Evolutionary conservation across 2,888 invertebrate genomes (phyloP).

Genomic region (Nasonovia ribisnigri): DNA sequence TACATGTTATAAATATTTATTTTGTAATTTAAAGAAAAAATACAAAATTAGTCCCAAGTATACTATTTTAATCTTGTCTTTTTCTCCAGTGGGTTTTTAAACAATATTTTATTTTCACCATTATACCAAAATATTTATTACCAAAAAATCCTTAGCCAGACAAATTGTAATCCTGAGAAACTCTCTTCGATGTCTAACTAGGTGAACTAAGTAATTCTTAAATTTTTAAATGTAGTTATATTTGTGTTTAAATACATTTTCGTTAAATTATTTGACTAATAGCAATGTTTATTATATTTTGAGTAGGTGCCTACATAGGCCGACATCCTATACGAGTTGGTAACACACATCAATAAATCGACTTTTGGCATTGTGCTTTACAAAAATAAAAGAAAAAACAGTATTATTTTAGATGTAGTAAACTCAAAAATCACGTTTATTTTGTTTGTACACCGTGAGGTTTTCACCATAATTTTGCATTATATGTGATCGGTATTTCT

Average conservation of each 20-base stretch:
- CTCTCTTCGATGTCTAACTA: neutral
- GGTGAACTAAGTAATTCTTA: neutral
- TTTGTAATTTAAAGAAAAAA: neutral
- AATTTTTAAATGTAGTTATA: neutral
- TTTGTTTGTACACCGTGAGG: neutral
- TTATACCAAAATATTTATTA: neutral
- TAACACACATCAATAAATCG: neutral
- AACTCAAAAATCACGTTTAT: neutral
- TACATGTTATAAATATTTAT: neutral
- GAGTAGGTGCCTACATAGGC: no score
- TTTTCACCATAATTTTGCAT: neutral
- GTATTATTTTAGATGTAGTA: neutral
- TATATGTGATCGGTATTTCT: neutral
- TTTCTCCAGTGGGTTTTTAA: neutral
- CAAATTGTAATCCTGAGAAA: neutral
- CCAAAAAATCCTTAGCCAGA: neutral
- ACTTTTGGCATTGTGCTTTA: neutral
- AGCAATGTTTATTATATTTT: neutral
- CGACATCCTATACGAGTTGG: neutral
- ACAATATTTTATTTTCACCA: neutral
- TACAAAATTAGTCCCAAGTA: neutral
- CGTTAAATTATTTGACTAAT: neutral
- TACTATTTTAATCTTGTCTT: neutral
- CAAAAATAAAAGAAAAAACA: neutral
- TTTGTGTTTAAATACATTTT: neutral